Conservation (phyloP, 2,888 invertebrate species). For the Hartigia nigra region DNA sequence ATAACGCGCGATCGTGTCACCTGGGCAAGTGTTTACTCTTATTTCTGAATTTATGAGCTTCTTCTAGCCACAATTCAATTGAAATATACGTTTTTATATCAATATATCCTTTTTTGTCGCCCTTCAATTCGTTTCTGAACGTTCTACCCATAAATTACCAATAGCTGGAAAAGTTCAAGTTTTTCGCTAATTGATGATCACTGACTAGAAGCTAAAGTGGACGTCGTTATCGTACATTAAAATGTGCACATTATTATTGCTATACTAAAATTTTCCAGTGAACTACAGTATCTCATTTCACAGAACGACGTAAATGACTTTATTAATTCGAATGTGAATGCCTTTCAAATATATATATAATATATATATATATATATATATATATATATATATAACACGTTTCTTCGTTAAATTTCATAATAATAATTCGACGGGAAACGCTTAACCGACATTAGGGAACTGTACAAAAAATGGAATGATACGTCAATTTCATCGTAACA, state of each 20-base stretch:
- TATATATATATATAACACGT: background rate
- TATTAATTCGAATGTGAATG: background rate
- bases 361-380: constrained; percentile 6
- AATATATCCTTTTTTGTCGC: background rate
- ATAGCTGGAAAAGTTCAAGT: background rate
- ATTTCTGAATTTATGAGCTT: background rate
- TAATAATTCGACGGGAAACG: background rate
- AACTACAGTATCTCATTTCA: background rate
- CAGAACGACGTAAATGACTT: background rate
- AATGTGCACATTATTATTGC: constrained; percentile 48
- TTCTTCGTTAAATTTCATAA: background rate
- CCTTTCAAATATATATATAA: background rate
- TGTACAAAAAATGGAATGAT: background rate
- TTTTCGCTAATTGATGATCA: background rate
- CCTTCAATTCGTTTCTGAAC: background rate
- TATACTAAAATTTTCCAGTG: constrained; percentile 32
- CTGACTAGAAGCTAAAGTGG: constrained; percentile 35
- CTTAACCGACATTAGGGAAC: background rate
- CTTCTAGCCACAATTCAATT: background rate
- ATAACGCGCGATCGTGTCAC: background rate
- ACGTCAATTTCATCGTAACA: background rate
- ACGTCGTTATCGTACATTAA: constrained; percentile 43
- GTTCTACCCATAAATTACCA: background rate
- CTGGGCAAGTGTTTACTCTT: background rate
- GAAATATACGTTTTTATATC: background rate